phyloP scores from a whole-genome alignment of 2,888 invertebrate species.

The Ptilodon capucinus region DNA sequence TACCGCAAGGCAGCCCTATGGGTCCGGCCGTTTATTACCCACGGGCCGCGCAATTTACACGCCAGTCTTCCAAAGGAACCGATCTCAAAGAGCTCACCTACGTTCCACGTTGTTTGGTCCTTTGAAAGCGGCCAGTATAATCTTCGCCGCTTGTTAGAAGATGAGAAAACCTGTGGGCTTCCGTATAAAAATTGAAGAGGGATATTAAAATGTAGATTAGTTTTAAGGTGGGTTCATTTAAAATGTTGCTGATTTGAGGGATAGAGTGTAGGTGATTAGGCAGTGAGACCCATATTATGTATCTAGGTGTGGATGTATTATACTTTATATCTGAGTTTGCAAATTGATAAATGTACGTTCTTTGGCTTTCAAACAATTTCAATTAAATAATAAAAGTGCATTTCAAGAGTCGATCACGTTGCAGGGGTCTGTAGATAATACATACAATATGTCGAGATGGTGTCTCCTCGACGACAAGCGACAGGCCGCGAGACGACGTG shows the following conservation, averaged over 20 bases:
- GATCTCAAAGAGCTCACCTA: slow-evolving; percentile 25
- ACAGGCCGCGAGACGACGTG: too few relatives aligned
- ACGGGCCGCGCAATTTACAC: slow-evolving; percentile 21
- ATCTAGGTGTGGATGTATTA: not conserved
- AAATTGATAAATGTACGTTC: too few relatives aligned
- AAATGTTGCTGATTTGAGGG: too few relatives aligned
- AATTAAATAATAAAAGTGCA: not conserved
- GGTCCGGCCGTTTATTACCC: slow-evolving; percentile 21
- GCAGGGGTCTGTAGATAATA: not conserved
- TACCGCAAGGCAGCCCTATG: slow-evolving; percentile 12
- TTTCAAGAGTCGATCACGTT: not conserved
- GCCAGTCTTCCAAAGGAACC: slow-evolving; percentile 14
- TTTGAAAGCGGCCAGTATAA: slow-evolving; percentile 19
- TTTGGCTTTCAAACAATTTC: too few relatives aligned
- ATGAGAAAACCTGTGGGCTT: not conserved
- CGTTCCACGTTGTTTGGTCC: slow-evolving; percentile 13
- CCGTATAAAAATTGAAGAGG: not conserved
- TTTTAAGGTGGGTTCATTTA: not conserved
- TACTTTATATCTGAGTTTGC: too few relatives aligned
- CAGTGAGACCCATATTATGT: not conserved
- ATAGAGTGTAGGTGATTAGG: too few relatives aligned
- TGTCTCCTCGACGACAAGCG: too few relatives aligned
- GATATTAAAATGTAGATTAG: not conserved
- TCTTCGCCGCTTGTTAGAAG: slow-evolving; percentile 21
- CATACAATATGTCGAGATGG: too few relatives aligned